Evolutionary conservation across 2,888 invertebrate genomes (phyloP).

Genomic region (Stegana nigrithorax): DNA sequence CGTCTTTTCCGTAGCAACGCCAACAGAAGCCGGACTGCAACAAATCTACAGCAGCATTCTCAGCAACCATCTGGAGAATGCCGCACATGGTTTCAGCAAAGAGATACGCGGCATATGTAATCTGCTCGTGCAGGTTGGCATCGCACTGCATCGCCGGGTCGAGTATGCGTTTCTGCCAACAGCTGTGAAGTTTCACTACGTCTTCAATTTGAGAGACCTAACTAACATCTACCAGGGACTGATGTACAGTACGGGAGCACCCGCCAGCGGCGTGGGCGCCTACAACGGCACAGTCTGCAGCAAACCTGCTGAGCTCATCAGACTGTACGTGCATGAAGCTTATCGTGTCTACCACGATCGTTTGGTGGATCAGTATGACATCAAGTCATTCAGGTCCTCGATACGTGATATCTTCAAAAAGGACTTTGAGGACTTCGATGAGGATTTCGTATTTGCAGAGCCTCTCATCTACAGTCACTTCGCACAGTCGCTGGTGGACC

Average conservation of each 20-base stretch:
- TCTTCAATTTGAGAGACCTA: constrained; percentile 91
- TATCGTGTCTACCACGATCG: constrained; percentile 93
- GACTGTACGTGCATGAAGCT: constrained; percentile 93
- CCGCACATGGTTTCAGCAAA: constrained; percentile 76
- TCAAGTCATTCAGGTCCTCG: constrained; percentile 80
- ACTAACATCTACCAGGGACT: constrained; percentile 96
- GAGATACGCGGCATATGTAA: constrained; percentile 58
- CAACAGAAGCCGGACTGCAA: constrained; percentile 80
- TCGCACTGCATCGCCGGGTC: constrained; percentile 82
- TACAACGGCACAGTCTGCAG: constrained; percentile 70
- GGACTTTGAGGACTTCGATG: constrained; percentile 81
- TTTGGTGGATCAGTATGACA: constrained; percentile 83
- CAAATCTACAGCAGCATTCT: constrained; percentile 89
- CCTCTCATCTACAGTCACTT: constrained; percentile 93
- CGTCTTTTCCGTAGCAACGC: constrained; percentile 87
- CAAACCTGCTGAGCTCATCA: constrained; percentile 78
- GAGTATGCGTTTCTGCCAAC: constrained; percentile 87
- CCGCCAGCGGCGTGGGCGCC: constrained; percentile 31
- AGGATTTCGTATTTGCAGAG: constrained; percentile 77
- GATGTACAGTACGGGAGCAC: constrained; percentile 81
- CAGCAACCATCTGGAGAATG: constrained; percentile 77
- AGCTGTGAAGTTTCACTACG: constrained; percentile 94
- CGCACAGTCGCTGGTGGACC: constrained; percentile 81
- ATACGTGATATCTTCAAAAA: constrained; percentile 85
- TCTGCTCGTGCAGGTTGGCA: constrained; percentile 75